phyloP scores from a whole-genome alignment of 2,888 invertebrate genomes.

The Miltochrista miniata region DNA sequence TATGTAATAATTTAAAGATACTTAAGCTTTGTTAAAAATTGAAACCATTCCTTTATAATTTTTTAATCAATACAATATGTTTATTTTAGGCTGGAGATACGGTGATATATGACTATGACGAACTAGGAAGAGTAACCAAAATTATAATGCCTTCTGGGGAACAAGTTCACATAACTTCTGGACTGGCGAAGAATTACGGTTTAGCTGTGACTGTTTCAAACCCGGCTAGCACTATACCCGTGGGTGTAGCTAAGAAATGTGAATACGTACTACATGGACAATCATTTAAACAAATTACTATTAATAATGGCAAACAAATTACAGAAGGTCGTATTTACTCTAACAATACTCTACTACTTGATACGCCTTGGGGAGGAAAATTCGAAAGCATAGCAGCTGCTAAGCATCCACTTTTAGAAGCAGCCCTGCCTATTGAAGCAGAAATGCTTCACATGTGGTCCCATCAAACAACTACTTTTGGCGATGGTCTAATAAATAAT shows the following conservation, averaged over 20 bases:
- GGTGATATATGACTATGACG: constrained; percentile 95
- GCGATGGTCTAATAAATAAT: constrained; percentile 88
- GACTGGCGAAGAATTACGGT: constrained; percentile 90
- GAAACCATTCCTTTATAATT: not conserved
- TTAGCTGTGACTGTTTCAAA: constrained; percentile 88
- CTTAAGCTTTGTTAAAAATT: not conserved
- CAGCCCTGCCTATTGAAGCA: constrained; percentile 93
- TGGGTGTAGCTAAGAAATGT: constrained; percentile 81
- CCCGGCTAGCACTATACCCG: constrained; percentile 77
- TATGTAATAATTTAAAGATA: constrained; percentile 60
- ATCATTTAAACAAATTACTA: constrained; percentile 86
- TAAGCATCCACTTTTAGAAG: constrained; percentile 92
- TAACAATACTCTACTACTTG: constrained; percentile 91
- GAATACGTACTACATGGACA: constrained; percentile 86
- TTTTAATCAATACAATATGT: not conserved
- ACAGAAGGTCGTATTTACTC: constrained; percentile 90
- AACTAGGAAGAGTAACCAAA: constrained; percentile 92
- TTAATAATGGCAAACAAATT: constrained; percentile 88
- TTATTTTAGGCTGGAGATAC: constrained; percentile 90
- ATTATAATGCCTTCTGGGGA: constrained; percentile 96
- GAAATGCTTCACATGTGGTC: constrained; percentile 96
- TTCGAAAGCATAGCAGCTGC: constrained; percentile 91
- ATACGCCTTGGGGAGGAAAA: constrained; percentile 89
- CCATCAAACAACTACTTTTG: constrained; percentile 90
- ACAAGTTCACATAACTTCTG: constrained; percentile 90